These are phyloP conservation scores for Helicoverpa zea DNA, from an alignment of 1,140 invertebrate species.

Conservation along the genomic window DNA sequence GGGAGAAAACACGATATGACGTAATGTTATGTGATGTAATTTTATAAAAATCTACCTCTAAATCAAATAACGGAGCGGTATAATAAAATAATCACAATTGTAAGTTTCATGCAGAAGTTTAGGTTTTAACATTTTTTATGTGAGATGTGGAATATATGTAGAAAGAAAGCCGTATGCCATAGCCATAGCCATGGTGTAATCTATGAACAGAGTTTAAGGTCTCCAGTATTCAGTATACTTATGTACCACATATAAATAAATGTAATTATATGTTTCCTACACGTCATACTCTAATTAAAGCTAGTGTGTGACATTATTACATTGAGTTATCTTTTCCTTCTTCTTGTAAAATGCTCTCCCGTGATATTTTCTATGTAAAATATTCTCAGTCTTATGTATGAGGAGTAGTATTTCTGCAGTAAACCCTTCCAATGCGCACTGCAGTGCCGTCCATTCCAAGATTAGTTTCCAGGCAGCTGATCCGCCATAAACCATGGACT, in stretches of 20 bases:
- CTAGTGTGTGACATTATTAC: too few species aligned
- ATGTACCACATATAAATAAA: too few species aligned
- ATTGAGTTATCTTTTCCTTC: too few species aligned
- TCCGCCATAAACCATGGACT: slow-evolving; percentile 38
- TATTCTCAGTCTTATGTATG: neutral
- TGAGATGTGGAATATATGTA: neutral
- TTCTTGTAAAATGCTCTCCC: too few species aligned
- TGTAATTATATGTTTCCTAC: too few species aligned
- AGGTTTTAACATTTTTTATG: too few species aligned
- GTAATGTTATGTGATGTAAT: neutral
- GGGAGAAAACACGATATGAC: too few species aligned
- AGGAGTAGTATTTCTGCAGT: neutral
- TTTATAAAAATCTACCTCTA: slow-evolving; percentile 5
- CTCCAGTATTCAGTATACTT: too few species aligned
- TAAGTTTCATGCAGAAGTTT: neutral
- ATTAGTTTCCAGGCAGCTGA: slow-evolving; percentile 35
- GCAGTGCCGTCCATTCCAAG: slow-evolving; percentile 36
- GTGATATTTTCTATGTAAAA: neutral
- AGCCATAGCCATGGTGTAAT: too few species aligned
- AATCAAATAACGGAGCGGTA: slow-evolving; percentile 4
- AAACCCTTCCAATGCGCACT: neutral
- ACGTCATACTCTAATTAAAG: too few species aligned
- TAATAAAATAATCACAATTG: neutral
- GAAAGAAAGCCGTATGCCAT: too few species aligned
- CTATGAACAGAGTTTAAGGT: too few species aligned